Evolutionary conservation across 2,797 vertebrate genomes (phyloP).

Genomic region (Aulostomus chinensis): DNA sequence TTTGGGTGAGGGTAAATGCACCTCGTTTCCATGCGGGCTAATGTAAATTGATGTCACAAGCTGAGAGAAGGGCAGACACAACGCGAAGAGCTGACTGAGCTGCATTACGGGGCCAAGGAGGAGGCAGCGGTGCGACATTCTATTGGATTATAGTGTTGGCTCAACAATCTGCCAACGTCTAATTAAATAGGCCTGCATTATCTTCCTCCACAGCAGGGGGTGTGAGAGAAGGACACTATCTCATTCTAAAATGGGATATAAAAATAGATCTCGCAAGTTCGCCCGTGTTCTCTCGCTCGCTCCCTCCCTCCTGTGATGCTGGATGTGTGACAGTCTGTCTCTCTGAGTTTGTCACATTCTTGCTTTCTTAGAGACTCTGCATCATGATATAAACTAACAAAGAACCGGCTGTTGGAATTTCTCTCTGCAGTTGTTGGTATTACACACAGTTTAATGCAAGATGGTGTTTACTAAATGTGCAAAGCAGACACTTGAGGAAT

Average conservation of each 20-base stretch:
- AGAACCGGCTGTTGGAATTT: slow-evolving; percentile 22
- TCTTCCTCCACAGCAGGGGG: slow-evolving; percentile 56
- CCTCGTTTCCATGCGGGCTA: slow-evolving; percentile 64
- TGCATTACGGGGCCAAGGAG: slow-evolving; percentile 67
- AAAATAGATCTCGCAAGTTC: slow-evolving; percentile 75
- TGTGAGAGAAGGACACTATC: slow-evolving; percentile 75
- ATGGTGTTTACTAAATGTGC: slow-evolving; percentile 24
- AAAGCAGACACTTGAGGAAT: slow-evolving; percentile 9
- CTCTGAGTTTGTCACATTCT: slow-evolving; percentile 36
- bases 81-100: slow-evolving; percentile 71
- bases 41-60: slow-evolving; percentile 78
- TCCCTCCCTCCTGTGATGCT: slow-evolving; percentile 44
- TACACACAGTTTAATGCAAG: slow-evolving; percentile 18
- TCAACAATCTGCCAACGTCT: slow-evolving; percentile 80
- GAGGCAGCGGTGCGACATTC: slow-evolving; percentile 67
- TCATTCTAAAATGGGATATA: slow-evolving; percentile 80
- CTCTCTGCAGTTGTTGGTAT: slow-evolving; percentile 15
- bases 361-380: slow-evolving; percentile 27
- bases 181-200: slow-evolving; percentile 84
- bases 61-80: slow-evolving; percentile 69
- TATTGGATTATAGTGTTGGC: slow-evolving; percentile 82
- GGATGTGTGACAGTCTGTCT: slow-evolving; percentile 17
- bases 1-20: slow-evolving; percentile 40
- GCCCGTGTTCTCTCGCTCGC: slow-evolving; percentile 26
- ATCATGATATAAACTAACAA: slow-evolving; percentile 25